Base-by-base conservation (phyloP, 1,140 invertebrate species). In the Scaptomyza graminum region DNA sequence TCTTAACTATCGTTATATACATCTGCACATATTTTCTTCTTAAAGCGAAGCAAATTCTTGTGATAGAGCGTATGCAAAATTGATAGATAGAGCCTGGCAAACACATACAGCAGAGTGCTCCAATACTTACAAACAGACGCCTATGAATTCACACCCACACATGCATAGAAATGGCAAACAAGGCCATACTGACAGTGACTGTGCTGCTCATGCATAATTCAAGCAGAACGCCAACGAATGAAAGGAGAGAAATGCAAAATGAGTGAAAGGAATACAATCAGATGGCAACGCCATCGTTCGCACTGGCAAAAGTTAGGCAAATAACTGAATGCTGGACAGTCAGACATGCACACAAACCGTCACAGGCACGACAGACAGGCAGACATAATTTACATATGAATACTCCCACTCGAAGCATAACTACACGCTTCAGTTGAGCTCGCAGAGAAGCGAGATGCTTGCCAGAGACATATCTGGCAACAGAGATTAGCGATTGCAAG, bases 41-140 rank as follows among this genome's bases (percentile, higher is more conserved):
- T 71, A 81, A 84, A 87, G 74, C 65, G 74, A 68, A 68, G 54
- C 74, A 77, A 87, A 80, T 87, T 81, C 74, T 85, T 71, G 69
- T 87, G 82, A 77, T 87, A 81, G 70, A 77, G 64, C 74, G 55
- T 67, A 87, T 85, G 81, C 74, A 87, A 87, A 87, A 85, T 87
- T 85, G 82, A 85, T 87, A 75, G 81, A 85, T 81, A 87, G 82
- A 77, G 74, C 75, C 57, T 37, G 55, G 9, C 37, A 5, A 56
- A 52, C 18, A 51, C 22, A 54, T 39, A 50, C 43, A 50, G 22
- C 11, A n/a, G 2, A 39, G 25, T 22, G 2, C 8, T 28, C 13
- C 22, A 11, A 34, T 11, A 12, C 16, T 22, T 5, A 16, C 13
- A 34, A 41, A 41, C 37, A 41, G 37, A n/a, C 37, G 37, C 37